Evolutionary conservation across 2,113 vertebrate species (phyloP), one percentile per base, ranked within the genome.

Genomic region (Cathartes aura): DNA sequence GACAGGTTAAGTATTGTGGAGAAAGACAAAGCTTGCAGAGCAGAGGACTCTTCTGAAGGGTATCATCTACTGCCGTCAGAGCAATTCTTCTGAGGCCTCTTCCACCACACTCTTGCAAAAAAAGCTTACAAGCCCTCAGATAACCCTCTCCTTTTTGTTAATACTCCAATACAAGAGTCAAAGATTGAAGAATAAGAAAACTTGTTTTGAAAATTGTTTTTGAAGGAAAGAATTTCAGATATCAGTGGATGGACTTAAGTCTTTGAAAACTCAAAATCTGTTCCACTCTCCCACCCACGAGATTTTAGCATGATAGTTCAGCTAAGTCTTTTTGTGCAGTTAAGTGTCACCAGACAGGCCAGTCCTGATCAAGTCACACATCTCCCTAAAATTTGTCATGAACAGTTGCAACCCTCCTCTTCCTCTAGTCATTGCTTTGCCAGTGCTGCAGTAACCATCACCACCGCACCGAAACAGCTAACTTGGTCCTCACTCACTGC

Each of bases 381-480:
- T 45, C 32, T 83, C 40, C 43, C 55, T 47, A 22, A 48, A 91
- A 87, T 52, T 34, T 67, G 23, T 22, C 36, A 36, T 1, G 5
- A 73, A 24, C 4, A 27, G 47, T 15, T 83, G 32, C 21, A 70
- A 16, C 26, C 71, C 30, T 55, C 10, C 19, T 58, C 40, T 43
- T 76, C 43, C 71, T 68, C 36, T n/a, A 72, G 64, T 50, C 71
- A 32, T 34, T n/a, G 47, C 48, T 80, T 84, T 60, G 52, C 47
- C 59, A 58, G 43, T 15, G 40, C 68, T 87, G 66, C 47, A 62
- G 38, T 60, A 80, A 60, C 22, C 26, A n/a, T 14, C 43, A 68
- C 27, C 53, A 42, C 29, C 2, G 2, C 62, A 52, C 13, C 1
- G 0, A 42, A 85, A 78, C 0, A 1, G 18, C 13, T 75, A n/a